Conservation (phyloP, 2,797 vertebrate species). For the Anguilla marmorata region DNA sequence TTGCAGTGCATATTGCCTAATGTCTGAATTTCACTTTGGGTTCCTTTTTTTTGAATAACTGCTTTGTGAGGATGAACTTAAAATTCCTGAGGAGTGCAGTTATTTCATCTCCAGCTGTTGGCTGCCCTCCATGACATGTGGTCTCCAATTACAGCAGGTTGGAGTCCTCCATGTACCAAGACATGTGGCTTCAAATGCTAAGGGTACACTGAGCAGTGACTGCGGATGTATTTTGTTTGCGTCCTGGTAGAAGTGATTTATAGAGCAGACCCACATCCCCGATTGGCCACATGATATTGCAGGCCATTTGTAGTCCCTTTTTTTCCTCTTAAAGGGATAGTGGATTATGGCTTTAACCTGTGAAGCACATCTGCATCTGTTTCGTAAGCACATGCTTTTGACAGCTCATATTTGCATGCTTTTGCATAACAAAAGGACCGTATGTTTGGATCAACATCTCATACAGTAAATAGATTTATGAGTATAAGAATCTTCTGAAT, state of each 20-base stretch:
- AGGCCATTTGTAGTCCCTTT: not conserved
- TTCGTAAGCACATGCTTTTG: not conserved
- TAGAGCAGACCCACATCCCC: not conserved
- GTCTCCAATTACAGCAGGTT: not conserved
- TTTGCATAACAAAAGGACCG: not conserved
- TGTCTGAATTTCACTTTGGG: slow-evolving; percentile 1
- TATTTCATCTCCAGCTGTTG: slow-evolving; percentile 11
- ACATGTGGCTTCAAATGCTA: no score
- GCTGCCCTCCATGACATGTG: not conserved
- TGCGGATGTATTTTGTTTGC: not conserved
- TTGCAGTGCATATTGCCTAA: not conserved
- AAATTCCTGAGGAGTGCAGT: not conserved
- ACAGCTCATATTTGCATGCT: not conserved
- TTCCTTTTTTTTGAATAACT: not conserved
- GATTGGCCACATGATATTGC: not conserved
- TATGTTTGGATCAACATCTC: not conserved
- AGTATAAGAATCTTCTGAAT: not conserved
- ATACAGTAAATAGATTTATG: not conserved
- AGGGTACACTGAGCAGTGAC: not conserved
- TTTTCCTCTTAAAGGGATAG: not conserved
- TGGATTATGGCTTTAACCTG: not conserved
- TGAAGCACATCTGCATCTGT: not conserved
- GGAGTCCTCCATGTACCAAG: not conserved
- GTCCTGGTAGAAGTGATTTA: not conserved
- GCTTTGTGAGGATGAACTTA: not conserved